These are phyloP conservation scores for Lamprologus ornatipinnis DNA, from an alignment of 2,113 vertebrate species.

Conservation along the genomic window DNA sequence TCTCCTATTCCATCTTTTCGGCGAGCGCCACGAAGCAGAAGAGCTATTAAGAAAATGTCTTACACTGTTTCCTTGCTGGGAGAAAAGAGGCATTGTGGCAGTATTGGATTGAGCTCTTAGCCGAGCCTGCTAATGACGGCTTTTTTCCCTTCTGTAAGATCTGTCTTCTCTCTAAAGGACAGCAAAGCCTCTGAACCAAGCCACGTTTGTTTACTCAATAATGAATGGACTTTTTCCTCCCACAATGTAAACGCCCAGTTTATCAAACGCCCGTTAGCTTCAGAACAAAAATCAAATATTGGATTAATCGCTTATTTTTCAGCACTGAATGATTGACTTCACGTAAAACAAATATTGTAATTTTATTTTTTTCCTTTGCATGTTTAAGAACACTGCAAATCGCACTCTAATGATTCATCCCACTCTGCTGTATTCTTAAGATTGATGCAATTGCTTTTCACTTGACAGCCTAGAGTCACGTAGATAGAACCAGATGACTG, in stretches of 20 bases:
- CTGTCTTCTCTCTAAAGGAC: background rate
- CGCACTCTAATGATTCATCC: background rate
- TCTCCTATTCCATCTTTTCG: background rate
- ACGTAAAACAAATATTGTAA: background rate
- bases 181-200: background rate
- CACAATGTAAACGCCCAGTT: background rate
- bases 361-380: background rate
- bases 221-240: background rate
- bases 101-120: background rate
- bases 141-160: background rate
- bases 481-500: background rate
- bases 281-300: background rate
- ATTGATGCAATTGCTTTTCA: background rate
- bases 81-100: background rate
- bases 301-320: background rate
- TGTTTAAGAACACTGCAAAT: background rate
- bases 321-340: background rate
- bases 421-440: background rate
- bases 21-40: background rate
- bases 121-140: background rate
- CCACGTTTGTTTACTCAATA: background rate
- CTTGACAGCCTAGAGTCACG: background rate
- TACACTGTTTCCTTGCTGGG: background rate
- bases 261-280: background rate
- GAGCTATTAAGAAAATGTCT: background rate